Base-by-base conservation (phyloP, 2,113 vertebrate genomes). In the Centropus unirufus region DNA sequence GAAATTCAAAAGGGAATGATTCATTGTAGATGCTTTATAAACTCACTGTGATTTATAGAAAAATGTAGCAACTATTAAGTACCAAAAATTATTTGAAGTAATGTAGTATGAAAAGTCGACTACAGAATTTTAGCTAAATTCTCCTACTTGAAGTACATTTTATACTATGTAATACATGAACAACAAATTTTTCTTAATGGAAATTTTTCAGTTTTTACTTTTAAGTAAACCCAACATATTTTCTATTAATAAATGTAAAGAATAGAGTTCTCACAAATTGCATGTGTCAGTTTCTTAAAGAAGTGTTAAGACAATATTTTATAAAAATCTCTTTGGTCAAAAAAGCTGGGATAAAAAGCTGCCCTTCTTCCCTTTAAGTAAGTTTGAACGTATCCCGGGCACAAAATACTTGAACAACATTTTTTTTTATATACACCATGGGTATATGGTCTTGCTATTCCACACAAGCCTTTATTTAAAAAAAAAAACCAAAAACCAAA, bases 1-100 rank as follows among this genome's bases (percentile, higher is more conserved):
- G 86, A 96, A 92, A 91, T 91, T 75, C 92, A 91, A 89, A 88
- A 5, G 52, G 75, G 61, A 92, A 91, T 90, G 70, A 93, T 68
- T 94, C 89, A 85, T 59, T 93, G 63, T 52, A 96, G 57, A 90
- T 78, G 68, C 82, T 93, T 89, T 91, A n/a, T 76, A 95, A 96
- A 95, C 34, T 84, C 80, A 24, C 11, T 18, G 61, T 64, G 91
- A 92, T 89, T 29, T 84, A 40, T 63, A 89, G 6, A 14, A 81
- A 77, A 80, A 76, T 3, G 34, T 49, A 74, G 27, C n/a, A 84
- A 76, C 92, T 62, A 75, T 29, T 36, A 36, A 36, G 32, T 70
- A 39, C 83, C 36, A 36, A 36, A 94, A 93, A 88, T 79, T 70
- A 55, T 36, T 40, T 72, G 70, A 91, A 84, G 85, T 80, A n/a